phyloP scores from a whole-genome alignment of 2,113 vertebrate genomes.

The Oryzias woworae region DNA sequence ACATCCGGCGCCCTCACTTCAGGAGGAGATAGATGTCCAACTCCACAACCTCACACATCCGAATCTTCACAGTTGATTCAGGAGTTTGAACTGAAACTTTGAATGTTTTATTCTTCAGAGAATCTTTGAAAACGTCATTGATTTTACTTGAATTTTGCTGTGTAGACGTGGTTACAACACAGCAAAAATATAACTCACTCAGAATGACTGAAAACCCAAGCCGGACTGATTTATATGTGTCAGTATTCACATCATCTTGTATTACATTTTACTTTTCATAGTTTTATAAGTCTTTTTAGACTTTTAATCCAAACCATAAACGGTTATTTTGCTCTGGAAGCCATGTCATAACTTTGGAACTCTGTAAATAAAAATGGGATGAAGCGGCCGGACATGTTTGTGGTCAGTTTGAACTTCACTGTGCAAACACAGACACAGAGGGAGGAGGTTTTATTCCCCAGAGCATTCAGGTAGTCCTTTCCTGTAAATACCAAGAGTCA shows the following conservation, averaged over 20 bases:
- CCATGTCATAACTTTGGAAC: constrained; percentile 13
- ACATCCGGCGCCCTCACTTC: constrained; percentile 51
- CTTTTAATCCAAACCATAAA: constrained; percentile 12
- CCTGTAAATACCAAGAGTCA: neutral
- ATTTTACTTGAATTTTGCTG: neutral
- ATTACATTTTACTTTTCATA: constrained; percentile 6
- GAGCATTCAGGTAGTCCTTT: neutral
- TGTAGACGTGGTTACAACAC: neutral
- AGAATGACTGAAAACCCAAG: neutral
- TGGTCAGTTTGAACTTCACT: neutral
- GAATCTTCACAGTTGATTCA: neutral
- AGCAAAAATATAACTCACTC: neutral
- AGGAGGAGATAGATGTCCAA: constrained; percentile 60
- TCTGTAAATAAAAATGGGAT: constrained; percentile 39
- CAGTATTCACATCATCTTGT: neutral
- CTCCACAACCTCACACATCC: neutral
- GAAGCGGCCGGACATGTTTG: neutral
- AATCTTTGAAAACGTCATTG: constrained; percentile 1
- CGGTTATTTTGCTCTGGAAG: constrained; percentile 10
- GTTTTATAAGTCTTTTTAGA: constrained; percentile 22
- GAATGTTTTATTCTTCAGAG: neutral
- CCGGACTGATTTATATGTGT: neutral
- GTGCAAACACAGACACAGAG: neutral
- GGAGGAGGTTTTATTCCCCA: neutral
- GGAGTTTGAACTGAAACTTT: neutral